Conservation (phyloP, 2,113 vertebrate species). For the Coptodon rendalli region DNA sequence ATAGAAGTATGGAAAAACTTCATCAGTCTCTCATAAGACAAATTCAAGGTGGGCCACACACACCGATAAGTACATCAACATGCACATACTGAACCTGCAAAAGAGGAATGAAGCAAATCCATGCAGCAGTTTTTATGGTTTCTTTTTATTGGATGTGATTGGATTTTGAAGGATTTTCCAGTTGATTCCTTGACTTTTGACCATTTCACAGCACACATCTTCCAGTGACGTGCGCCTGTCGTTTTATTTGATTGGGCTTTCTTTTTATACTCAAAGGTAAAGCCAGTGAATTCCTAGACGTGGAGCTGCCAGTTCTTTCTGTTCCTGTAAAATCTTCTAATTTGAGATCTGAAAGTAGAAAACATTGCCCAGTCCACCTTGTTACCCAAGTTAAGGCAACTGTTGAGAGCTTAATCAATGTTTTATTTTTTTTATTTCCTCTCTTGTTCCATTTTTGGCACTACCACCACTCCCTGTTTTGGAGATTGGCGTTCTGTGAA, state of each 20-base stretch:
- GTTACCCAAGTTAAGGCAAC: not conserved
- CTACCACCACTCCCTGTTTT: slow-evolving; percentile 31
- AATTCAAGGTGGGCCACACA: slow-evolving; percentile 5
- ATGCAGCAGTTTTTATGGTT: slow-evolving; percentile 1
- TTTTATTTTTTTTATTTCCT: not conserved
- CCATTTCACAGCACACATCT: not conserved
- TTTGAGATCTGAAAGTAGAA: not conserved
- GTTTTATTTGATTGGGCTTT: not conserved
- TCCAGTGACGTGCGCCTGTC: not conserved
- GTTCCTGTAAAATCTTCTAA: not conserved
- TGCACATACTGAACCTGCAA: not conserved
- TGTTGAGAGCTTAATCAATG: not conserved
- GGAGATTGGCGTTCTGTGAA: slow-evolving; percentile 47
- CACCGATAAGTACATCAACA: not conserved
- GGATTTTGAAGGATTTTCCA: slow-evolving; percentile 12
- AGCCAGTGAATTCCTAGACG: not conserved
- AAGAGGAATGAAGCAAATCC: not conserved
- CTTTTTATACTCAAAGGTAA: not conserved
- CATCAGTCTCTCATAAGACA: not conserved
- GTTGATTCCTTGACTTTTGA: slow-evolving; percentile 3
- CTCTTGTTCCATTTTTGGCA: slow-evolving; percentile 3
- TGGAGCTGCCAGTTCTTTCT: not conserved
- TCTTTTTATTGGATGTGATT: slow-evolving; percentile 22
- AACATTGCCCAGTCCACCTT: not conserved
- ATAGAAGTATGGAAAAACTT: slow-evolving; percentile 16